Conservation (phyloP, 2,888 invertebrate genomes). For the Leucoma salicis region DNA sequence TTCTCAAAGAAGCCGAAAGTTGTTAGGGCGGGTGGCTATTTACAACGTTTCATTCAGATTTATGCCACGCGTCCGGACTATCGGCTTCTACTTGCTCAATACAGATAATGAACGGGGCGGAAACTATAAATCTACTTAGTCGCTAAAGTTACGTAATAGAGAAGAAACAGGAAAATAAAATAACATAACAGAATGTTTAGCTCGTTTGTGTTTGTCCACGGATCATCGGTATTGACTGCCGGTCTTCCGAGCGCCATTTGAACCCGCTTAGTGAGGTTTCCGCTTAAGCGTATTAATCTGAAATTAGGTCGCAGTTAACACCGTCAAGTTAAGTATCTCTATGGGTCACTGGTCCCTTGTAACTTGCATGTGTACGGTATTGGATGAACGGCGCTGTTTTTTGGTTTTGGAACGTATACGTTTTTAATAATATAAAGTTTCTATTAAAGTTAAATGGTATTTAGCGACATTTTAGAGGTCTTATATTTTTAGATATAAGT, state of each 20-base stretch:
- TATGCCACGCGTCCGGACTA: constrained; percentile 63
- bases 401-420: background rate
- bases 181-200: constrained; percentile 61
- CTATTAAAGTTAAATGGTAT: background rate
- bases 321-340: constrained; percentile 56
- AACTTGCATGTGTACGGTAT: constrained; percentile 15
- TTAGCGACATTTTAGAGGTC: too few relatives aligned
- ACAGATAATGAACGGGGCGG: constrained; percentile 80
- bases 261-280: constrained; percentile 81
- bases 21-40: constrained; percentile 52
- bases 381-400: background rate
- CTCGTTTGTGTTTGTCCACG: constrained; percentile 46
- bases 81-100: constrained; percentile 56
- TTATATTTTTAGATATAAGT: too few relatives aligned
- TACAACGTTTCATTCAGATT: constrained; percentile 77
- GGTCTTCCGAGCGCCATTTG: constrained; percentile 68
- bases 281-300: constrained; percentile 79
- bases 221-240: constrained; percentile 43
- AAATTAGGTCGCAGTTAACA: constrained; percentile 80
- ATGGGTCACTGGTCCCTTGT: constrained; percentile 64
- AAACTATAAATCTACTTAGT: constrained; percentile 80
- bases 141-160: constrained; percentile 73
- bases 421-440: background rate
- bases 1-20: constrained; percentile 60
- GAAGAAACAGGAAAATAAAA: constrained; percentile 63